Evolutionary conservation across 2,888 invertebrate species (phyloP).

Genomic region (Tetropium fuscum): DNA sequence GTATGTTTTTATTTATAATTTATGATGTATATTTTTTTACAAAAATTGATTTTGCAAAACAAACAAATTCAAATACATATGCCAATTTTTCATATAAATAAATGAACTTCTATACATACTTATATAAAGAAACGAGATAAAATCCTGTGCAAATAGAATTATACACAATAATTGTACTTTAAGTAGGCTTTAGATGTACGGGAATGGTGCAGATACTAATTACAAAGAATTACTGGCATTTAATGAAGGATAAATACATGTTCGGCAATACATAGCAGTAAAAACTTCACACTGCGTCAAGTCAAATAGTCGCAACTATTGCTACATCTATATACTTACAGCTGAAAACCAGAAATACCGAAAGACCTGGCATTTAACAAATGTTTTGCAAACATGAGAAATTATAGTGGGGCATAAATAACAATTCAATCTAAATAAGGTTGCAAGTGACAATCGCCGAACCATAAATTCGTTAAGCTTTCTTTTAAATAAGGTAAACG

Average conservation of each 20-base stretch:
- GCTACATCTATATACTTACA: constrained; percentile 28
- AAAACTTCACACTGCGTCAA: constrained; percentile 25
- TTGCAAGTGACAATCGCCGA: constrained; percentile 31
- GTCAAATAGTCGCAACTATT: constrained; percentile 22
- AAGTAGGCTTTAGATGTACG: no score
- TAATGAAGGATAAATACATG: constrained; percentile 3
- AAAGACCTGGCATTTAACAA: constrained; percentile 23
- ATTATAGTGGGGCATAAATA: constrained; percentile 34
- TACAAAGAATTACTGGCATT: background rate
- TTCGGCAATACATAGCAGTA: constrained; percentile 25
- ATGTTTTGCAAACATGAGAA: constrained; percentile 31
- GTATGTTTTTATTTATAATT: no score
- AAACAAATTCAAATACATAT: no score
- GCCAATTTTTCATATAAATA: no score
- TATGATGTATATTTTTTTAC: no score
- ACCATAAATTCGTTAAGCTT: constrained; percentile 30
- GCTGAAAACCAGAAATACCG: constrained; percentile 30
- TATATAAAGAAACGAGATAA: no score
- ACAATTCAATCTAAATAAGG: constrained; percentile 32
- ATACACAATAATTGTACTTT: no score
- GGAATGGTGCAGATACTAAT: no score
- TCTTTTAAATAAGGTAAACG: background rate
- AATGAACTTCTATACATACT: no score
- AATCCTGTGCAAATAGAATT: no score
- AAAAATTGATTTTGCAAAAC: no score